Conservation (phyloP, 2,113 vertebrate species). For the Gallinago undulata region DNA sequence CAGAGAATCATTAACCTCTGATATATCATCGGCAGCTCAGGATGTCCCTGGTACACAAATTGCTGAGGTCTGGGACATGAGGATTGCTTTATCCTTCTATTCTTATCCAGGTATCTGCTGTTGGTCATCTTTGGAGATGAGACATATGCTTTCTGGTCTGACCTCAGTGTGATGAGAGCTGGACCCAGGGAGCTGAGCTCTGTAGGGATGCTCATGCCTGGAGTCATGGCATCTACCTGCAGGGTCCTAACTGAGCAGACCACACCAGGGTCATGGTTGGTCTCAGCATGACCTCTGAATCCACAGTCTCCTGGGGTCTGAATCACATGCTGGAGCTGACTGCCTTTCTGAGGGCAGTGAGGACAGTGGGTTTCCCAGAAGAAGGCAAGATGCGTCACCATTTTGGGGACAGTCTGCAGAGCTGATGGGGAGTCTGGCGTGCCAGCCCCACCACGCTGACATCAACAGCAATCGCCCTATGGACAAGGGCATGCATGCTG, state of each 20-base stretch:
- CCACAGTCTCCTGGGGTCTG: neutral
- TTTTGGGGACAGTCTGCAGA: neutral
- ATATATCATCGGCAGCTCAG: neutral
- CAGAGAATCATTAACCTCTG: neutral
- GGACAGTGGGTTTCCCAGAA: neutral
- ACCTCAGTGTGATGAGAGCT: neutral
- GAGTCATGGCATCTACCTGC: neutral
- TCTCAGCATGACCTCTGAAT: neutral
- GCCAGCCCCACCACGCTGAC: fast-evolving
- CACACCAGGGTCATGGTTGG: neutral
- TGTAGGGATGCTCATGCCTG: neutral
- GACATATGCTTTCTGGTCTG: neutral
- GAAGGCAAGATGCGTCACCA: fast-evolving
- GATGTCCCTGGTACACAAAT: neutral
- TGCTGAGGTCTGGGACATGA: neutral
- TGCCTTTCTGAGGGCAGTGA: fast-evolving
- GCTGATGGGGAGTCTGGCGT: neutral
- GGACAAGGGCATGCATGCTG: neutral
- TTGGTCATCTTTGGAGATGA: neutral
- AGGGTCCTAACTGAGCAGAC: neutral
- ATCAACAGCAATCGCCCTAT: neutral
- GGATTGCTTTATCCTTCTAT: neutral
- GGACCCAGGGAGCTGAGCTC: neutral
- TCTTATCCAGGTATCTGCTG: neutral
- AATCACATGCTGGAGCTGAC: neutral